These are phyloP conservation scores for Macaca mulatta DNA, from an alignment of 2,113 vertebrate genomes.

Conservation along the genomic window DNA sequence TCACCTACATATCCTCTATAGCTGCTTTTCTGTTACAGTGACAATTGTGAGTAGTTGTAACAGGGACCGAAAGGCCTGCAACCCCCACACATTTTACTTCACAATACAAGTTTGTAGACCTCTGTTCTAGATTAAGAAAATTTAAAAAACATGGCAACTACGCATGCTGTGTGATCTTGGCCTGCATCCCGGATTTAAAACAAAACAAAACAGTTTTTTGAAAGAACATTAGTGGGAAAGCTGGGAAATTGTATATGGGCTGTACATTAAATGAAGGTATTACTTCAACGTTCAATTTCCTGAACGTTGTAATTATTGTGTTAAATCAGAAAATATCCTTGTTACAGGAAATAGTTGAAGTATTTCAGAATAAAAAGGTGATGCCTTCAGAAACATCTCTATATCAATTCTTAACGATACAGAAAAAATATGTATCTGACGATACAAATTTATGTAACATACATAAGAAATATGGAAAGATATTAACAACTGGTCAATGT, in stretches of 20 bases:
- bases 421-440: not conserved
- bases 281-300: not conserved
- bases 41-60: not conserved
- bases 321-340: not conserved
- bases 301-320: not conserved
- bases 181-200: not conserved
- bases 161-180: not conserved
- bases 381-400: not conserved
- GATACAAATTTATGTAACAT: not conserved
- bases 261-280: accelerated
- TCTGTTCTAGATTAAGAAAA: not conserved
- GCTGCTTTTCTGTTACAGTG: not conserved
- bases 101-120: not conserved
- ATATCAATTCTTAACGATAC: not conserved
- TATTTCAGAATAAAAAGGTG: not conserved
- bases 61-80: not conserved
- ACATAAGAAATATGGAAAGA: not conserved
- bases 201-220: not conserved
- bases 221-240: not conserved
- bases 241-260: not conserved
- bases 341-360: not conserved
- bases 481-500: not conserved
- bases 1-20: not conserved
- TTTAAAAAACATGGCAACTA: not conserved
- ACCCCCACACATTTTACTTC: not conserved